phyloP scores from a whole-genome alignment of 1,140 invertebrate genomes.

The Tenebrio molitor region DNA sequence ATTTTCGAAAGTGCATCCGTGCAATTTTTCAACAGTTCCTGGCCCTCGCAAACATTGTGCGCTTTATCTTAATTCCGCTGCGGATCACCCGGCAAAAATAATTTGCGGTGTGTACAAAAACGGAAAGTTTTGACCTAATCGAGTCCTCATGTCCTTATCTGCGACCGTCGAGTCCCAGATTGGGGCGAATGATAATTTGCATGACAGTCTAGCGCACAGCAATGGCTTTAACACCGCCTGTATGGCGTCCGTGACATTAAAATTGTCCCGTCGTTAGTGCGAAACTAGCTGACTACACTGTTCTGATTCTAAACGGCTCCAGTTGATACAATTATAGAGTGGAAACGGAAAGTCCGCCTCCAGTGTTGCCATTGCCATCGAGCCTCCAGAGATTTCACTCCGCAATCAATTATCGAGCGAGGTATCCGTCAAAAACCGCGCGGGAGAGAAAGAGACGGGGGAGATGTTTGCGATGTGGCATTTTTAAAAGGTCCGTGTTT shows the following conservation, averaged over 20 bases:
- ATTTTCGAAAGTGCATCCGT: no score
- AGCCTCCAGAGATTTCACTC: no score
- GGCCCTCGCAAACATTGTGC: no score
- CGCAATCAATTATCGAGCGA: no score
- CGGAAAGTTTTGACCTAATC: no score
- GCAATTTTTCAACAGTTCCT: no score
- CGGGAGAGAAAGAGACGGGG: not conserved
- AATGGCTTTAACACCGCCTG: constrained; percentile 5
- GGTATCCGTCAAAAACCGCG: no score
- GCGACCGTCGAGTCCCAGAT: not conserved
- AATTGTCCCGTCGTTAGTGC: not conserved
- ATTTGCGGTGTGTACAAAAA: no score
- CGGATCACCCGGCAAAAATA: no score
- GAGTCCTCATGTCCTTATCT: not conserved
- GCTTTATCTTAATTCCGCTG: no score
- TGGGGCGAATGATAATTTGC: constrained; percentile 12
- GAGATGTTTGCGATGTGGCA: not conserved
- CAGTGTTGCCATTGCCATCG: no score
- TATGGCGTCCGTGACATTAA: constrained; percentile 14
- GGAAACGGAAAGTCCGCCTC: no score
- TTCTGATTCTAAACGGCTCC: not conserved
- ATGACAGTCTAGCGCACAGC: not conserved
- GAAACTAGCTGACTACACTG: not conserved
- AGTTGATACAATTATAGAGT: not conserved
- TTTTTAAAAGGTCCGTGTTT: constrained; percentile 18